phyloP scores from a whole-genome alignment of 1,140 invertebrate genomes.

The Drosophila nasuta region DNA sequence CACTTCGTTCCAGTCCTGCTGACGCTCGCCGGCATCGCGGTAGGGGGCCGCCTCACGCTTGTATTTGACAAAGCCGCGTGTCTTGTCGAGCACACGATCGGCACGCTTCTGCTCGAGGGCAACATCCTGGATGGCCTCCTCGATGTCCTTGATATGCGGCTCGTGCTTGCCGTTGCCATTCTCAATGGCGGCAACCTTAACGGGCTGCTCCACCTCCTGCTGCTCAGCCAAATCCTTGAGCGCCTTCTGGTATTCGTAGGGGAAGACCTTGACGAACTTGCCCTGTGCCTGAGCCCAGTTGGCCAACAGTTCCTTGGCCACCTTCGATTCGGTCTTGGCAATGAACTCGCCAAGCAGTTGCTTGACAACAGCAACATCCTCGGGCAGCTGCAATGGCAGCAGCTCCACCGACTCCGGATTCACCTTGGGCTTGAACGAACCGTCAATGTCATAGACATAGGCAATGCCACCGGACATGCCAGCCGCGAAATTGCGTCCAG shows the following conservation, averaged over 20 bases:
- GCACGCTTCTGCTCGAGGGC: constrained; percentile 91
- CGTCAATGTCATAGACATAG: constrained; percentile 96
- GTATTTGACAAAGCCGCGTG: constrained; percentile 98
- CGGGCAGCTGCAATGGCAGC: constrained; percentile 90
- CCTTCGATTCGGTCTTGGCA: constrained; percentile 94
- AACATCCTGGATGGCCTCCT: constrained; percentile 92
- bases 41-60: constrained; percentile 94
- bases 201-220: constrained; percentile 85
- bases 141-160: constrained; percentile 91
- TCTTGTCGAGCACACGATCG: constrained; percentile 95
- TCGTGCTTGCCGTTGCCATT: constrained; percentile 85
- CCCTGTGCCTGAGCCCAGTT: constrained; percentile 93
- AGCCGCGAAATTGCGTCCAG: constrained; percentile 98
- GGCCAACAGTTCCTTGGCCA: constrained; percentile 92
- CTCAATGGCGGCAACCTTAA: constrained; percentile 84
- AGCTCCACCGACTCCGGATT: constrained; percentile 97
- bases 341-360: constrained; percentile 94
- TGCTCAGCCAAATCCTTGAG: constrained; percentile 91
- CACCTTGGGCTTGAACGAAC: constrained; percentile 93
- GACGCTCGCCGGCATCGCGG: constrained; percentile 91
- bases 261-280: constrained; percentile 98
- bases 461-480: constrained; percentile 99
- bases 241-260: constrained; percentile 97
- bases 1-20: constrained; percentile 99
- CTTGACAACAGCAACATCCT: constrained; percentile 94